Base-by-base conservation (phyloP, 2,113 vertebrate species). In the Vanacampus margaritifer region DNA sequence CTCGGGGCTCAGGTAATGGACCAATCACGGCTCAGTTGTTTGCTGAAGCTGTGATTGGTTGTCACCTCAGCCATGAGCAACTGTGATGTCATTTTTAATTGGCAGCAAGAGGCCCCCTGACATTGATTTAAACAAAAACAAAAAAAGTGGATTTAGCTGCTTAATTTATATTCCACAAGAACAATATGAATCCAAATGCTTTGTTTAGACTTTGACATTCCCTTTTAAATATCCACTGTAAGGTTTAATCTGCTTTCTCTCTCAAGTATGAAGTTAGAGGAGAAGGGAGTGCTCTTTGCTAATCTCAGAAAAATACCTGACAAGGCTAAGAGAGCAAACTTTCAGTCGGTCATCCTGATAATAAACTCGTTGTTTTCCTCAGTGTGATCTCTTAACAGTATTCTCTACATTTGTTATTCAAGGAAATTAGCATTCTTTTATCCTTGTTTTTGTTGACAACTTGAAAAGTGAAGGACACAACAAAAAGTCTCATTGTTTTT, bases 261-360 rank as follows among this genome's bases (percentile, higher is more conserved):
- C 36, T 39, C 6, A 61, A 39, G 36, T 13, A 13, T 3, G n/a
- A 46, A 50, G 48, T 58, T 58, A 19, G 24, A 17, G 26, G 54
- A 17, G 54, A 57, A 57, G 39, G 39, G 60, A 43, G 37, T 62
- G 60, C 39, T 43, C 14, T n/a, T 12, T 41, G 36, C 23, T 62
- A 62, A 62, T 62, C 60, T 43, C 60, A n/a, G 23, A 26, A 62
- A 62, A 62, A 62, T 62, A 17, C 37, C 13, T 62, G 7, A 43
- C 14, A 5, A 43, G 19, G 17, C n/a, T 65, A 51, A 68, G 32
- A 56, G 24, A 57, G 72, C 17, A 58, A 16, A 45, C 24, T 53
- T 51, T 50, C n/a, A 21, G 35, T 61, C 39, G 32, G 35, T 64
- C 17, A 43, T 41, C 43, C 56, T 45, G 48, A 50, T 67, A 64